A percentile compares a stretch with the other conserved stretches of the same genome.
phyloP scores from a whole-genome alignment of 2,113 vertebrate genomes.

The Lophura nycthemera region DNA sequence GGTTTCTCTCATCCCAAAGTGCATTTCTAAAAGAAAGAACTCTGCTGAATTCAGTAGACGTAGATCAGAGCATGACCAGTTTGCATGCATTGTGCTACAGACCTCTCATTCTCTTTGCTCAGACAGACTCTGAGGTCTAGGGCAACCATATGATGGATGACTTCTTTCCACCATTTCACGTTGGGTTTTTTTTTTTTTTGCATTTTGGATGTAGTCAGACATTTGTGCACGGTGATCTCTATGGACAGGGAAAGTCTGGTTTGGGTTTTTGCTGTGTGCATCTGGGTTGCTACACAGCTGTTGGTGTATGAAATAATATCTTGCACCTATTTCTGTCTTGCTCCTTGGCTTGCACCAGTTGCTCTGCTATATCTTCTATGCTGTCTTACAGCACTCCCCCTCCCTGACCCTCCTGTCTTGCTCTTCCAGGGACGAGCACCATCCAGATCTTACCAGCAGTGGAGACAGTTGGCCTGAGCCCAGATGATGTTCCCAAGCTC shows the following conservation, averaged over 20 bases:
- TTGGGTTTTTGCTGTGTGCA: background rate
- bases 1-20: background rate
- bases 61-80: background rate
- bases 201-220: background rate
- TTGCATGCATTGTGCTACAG: background rate
- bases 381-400: background rate
- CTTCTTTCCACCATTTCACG: background rate
- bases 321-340: background rate
- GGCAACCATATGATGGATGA: background rate
- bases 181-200: background rate
- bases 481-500: background rate
- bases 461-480: background rate
- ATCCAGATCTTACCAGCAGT: conserved; percentile 55
- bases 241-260: background rate
- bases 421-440: conserved; percentile 6
- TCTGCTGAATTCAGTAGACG: background rate
- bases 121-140: background rate
- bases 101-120: background rate
- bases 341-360: background rate
- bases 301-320: background rate
- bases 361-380: background rate
- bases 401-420: background rate
- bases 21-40: background rate
- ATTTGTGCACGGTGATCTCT: background rate
- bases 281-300: background rate